phyloP scores from a whole-genome alignment of 1,140 invertebrate genomes.

The Notospermus geniculatus region DNA sequence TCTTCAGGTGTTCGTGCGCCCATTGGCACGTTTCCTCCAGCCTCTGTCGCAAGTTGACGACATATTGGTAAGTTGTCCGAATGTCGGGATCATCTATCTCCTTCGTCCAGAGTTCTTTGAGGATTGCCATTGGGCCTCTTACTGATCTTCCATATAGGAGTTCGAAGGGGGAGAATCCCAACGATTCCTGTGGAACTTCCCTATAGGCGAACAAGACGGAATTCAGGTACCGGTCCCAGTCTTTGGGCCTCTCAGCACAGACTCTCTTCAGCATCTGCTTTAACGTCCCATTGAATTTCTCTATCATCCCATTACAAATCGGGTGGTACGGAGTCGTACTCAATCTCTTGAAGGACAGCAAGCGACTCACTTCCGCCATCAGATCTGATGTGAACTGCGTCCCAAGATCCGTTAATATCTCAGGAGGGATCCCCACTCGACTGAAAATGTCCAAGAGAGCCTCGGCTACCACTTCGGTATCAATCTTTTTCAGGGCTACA shows the following conservation, averaged over 20 bases:
- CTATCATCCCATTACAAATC: too few species aligned
- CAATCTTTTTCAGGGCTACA: too few species aligned
- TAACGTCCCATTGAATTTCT: too few species aligned
- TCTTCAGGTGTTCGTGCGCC: slow-evolving; percentile 19
- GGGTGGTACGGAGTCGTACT: too few species aligned
- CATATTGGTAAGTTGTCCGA: slow-evolving; percentile 28
- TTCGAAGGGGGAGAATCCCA: too few species aligned
- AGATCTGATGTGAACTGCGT: slow-evolving; percentile 50
- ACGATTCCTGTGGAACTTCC: slow-evolving; percentile 19
- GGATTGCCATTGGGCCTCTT: too few species aligned
- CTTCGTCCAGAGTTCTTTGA: slow-evolving; percentile 35
- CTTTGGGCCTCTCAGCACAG: too few species aligned
- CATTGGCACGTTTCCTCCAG: slow-evolving; percentile 25
- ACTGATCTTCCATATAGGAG: too few species aligned
- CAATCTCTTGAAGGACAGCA: slow-evolving; percentile 24
- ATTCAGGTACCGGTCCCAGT: too few species aligned
- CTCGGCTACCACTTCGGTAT: not conserved
- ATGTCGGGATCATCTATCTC: slow-evolving; percentile 15
- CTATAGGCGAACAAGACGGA: slow-evolving; percentile 40
- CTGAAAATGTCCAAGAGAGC: slow-evolving; percentile 1
- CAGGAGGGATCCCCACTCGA: too few species aligned
- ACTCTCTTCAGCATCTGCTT: slow-evolving; percentile 32
- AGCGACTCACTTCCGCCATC: slow-evolving; percentile 22
- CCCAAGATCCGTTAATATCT: too few species aligned
- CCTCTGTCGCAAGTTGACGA: slow-evolving; percentile 24